phyloP scores from a whole-genome alignment of 2,113 vertebrate genomes.

The Bambusicola thoracicus region DNA sequence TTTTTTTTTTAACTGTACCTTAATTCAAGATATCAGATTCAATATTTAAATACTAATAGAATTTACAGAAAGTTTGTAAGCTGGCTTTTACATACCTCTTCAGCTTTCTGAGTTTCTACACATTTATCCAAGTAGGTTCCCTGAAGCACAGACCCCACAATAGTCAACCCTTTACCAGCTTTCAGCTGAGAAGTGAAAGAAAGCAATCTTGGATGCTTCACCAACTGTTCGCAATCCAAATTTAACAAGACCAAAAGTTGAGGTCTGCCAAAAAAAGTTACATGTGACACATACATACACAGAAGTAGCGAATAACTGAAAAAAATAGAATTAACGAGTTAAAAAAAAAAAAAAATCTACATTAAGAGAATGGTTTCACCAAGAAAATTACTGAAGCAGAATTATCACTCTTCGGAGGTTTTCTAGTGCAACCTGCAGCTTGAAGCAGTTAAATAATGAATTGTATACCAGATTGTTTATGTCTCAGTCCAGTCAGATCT shows the following conservation, averaged over 20 bases:
- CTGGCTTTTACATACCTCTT: conserved; percentile 82
- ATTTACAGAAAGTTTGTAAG: not conserved
- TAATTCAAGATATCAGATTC: not conserved
- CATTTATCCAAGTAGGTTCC: conserved; percentile 92
- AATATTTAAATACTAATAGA: not conserved
- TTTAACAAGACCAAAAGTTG: conserved; percentile 92
- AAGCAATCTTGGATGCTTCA: conserved; percentile 92
- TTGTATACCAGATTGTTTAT: not conserved
- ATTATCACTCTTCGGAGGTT: not conserved
- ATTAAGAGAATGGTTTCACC: too few species aligned
- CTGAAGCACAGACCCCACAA: conserved; percentile 91
- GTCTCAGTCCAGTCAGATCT: not conserved
- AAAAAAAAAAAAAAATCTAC: not conserved
- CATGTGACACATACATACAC: not conserved
- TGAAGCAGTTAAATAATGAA: not conserved
- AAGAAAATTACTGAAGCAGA: not conserved
- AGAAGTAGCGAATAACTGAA: not conserved
- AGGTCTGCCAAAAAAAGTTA: conserved; percentile 77
- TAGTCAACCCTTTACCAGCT: conserved; percentile 93
- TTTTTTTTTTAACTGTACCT: not conserved
- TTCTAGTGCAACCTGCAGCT: not conserved
- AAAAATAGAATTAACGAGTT: not conserved
- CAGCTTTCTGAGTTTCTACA: conserved; percentile 84
- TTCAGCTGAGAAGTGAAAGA: conserved; percentile 94
- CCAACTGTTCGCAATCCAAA: conserved; percentile 84